Evolutionary conservation across 2,113 vertebrate species (phyloP), one percentile per base, ranked within the genome.

Genomic region (Istiophorus platypterus): DNA sequence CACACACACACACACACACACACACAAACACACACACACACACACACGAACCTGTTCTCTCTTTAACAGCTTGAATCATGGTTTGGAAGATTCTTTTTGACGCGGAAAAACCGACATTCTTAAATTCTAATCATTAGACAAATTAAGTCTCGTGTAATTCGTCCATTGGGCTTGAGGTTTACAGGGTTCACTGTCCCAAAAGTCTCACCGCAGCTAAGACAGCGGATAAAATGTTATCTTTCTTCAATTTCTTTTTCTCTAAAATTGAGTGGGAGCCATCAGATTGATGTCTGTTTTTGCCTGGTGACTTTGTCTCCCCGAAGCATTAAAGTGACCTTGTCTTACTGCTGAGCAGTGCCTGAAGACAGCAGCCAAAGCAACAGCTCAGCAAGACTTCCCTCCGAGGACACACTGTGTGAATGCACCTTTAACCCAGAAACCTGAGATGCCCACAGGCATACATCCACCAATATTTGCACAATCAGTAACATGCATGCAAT

Each of bases 391-490:
- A 18, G 22, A 42, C 49, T 41, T 29, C 52, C 11, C n/a, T 64
- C 27, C 47, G 37, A 73, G 34, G 15, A 45, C 42, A 9, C 22
- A 20, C 27, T 20, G 39, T 7, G n/a, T 71, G 62, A 79, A 70
- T 37, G 51, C 61, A 81, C 71, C 42, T 54, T 59, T 57, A 27
- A 78, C 41, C 61, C 59, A 72, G 66, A 84, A 39, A 79, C n/a
- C 37, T 73, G 80, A 78, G 47, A 54, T 47, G 5, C 70, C 52
- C 12, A 66, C 68, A 65, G 27, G 17, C 20, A 7, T 11, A 49
- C 2, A 63, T 73, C 4, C n/a, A 62, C 18, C 31, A 1, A 54
- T 22, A 29, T 80, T 7, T 61, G 45, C 63, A n/a, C n/a, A n/a
- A n/a, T n/a, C n/a, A 59, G 20, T 22, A 52, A 49, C 20, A 52